Base-by-base conservation (phyloP, 1,140 invertebrate genomes). In the Sitophilus oryzae region DNA sequence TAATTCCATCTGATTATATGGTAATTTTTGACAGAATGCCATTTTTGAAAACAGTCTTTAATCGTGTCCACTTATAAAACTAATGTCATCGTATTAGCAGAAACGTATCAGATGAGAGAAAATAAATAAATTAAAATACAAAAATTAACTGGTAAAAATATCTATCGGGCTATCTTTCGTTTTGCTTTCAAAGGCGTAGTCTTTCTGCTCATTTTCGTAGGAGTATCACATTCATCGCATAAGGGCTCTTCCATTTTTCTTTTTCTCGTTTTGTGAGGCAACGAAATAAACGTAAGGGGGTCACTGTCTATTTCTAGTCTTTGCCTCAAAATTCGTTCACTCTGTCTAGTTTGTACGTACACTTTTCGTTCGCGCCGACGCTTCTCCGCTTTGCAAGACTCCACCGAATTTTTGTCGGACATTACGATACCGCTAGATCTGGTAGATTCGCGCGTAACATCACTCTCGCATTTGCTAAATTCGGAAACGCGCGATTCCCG, bases 251-350 rank as follows among this genome's bases (percentile, higher is more conserved):
- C 53, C 23, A 62, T 19, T 53, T 63, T 69, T 19, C 67, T 36
- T 52, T 69, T 71, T 35, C 63, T 58, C 19, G 56, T 70, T 21
- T 59, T 47, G 42, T 60, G 41, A 11, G 62, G 61, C 15, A 68
- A 46, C 41, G 41, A 68, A 19, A 58, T 43, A 44, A 64, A 61
- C 35, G 47, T 54, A 34, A 63, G 18, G 4, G 66, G 65, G 46
- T 66, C 62, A 46, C 58, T 38, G 51, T 70, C 68, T 19, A 71
- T 65, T 60, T 68, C 66, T 41, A 64, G 51, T 43, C 68, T 52
- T 59, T 65, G 62, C 46, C 61, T 50, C 21, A 66, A 61, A 22
- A 71, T 70, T 34, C 69, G 52, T 48, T 71, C 69, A 52, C 69
- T 71, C 50, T 66, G 66, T 42, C 69, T 55, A 3, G 66, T 65